Conservation (phyloP, 1,140 invertebrate genomes). For the Chironomus tepperi region DNA sequence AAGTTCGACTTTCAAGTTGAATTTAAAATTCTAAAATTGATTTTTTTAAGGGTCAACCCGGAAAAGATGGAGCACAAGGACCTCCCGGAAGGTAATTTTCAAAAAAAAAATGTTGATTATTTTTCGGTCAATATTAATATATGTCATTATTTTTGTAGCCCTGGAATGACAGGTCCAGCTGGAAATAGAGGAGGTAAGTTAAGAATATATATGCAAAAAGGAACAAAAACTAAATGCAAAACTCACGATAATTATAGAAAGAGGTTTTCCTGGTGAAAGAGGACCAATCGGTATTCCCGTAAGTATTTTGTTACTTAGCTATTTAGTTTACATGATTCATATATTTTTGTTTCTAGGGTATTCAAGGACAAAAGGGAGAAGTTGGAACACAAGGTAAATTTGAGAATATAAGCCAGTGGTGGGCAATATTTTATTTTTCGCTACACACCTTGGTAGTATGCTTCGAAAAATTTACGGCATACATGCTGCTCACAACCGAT, state of each 20-base stretch:
- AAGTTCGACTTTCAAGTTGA: no score
- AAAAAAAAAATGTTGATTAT: no score
- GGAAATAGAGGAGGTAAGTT: conserved; percentile 41
- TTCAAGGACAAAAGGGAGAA: conserved; percentile 57
- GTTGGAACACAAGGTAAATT: conserved; percentile 44
- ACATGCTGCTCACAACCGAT: no score
- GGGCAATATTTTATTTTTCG: no score
- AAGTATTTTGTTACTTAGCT: background rate
- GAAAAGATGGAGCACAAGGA: conserved; percentile 69
- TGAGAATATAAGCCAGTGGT: no score
- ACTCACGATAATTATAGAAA: background rate
- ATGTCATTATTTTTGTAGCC: no score
- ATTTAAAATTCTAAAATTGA: no score
- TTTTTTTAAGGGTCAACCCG: conserved; percentile 61
- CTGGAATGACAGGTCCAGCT: conserved; percentile 44
- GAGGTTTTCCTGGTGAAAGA: conserved; percentile 63
- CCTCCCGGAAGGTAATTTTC: conserved; percentile 52
- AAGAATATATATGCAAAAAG: no score
- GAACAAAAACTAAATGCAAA: background rate
- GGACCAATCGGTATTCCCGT: conserved; percentile 55
- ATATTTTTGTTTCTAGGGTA: conserved; percentile 31
- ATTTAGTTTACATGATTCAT: no score
- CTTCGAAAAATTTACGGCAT: no score
- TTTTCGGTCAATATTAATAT: no score
- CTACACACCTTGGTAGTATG: no score